These are phyloP conservation scores for Rhabdornis inornatus DNA, from an alignment of 2,113 vertebrate genomes.

Conservation along the genomic window DNA sequence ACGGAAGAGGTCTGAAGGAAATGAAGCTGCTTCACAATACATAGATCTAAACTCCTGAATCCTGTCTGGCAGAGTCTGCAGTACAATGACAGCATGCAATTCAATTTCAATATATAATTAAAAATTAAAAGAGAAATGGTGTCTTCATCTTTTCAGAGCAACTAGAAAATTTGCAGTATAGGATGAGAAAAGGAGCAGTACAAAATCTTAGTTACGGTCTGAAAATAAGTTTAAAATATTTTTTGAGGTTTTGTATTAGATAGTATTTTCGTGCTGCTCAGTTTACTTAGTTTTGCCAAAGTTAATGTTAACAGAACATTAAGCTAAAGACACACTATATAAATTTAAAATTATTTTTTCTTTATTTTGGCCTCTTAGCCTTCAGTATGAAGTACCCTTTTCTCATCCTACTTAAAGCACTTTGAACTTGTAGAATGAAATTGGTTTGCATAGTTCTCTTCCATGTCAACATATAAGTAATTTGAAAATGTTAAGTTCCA, in stretches of 20 bases:
- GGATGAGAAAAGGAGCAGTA: not conserved
- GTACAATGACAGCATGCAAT: not conserved
- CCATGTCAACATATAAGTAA: slow-evolving; percentile 28
- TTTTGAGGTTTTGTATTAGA: not conserved
- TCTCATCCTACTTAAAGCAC: not conserved
- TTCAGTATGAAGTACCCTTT: not conserved
- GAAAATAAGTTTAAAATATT: not conserved
- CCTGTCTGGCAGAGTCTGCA: not conserved
- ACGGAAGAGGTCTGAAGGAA: slow-evolving; percentile 6
- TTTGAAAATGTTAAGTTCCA: not conserved
- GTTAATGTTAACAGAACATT: not conserved
- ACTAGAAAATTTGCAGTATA: not conserved
- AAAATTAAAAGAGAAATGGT: slow-evolving; percentile 6
- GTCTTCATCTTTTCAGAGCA: not conserved
- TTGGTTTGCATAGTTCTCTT: not conserved
- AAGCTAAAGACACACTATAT: not conserved
- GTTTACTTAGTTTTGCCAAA: not conserved
- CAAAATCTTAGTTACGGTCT: not conserved
- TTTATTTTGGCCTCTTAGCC: not conserved
- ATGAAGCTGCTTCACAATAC: not conserved
- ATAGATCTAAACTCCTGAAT: not conserved
- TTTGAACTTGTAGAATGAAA: slow-evolving; percentile 39
- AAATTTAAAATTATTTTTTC: not conserved
- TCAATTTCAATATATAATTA: slow-evolving; percentile 1
- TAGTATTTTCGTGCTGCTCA: not conserved